Evolutionary conservation across 2,113 vertebrate species (phyloP), one percentile per base, ranked within the genome.

Genomic region (Mola mola): DNA sequence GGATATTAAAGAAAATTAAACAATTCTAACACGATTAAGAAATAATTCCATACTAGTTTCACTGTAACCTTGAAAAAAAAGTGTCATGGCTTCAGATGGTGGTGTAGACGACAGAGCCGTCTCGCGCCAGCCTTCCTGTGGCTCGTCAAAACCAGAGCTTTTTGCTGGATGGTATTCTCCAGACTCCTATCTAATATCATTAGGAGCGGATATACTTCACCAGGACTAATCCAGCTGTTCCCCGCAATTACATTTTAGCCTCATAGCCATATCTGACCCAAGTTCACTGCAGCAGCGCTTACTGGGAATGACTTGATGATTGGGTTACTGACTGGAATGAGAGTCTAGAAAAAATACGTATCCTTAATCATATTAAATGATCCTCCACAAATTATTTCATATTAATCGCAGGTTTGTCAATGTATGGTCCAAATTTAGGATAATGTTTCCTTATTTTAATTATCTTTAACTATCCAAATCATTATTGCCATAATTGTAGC

Each of bases 101-200:
- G 19, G 37, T 8, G n/a, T 16, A 17, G 34, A 42, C 63, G 46
- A 53, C 34, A 28, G 50, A 41, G 8, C 3, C 34, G 56, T 58
- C 42, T 20, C 8, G 0, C 21, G 55, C 36, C 41, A 24, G 43
- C 53, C 61, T 44, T 65, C 49, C 36, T 56, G 40, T 58, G 26
- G 53, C 34, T 72, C 46, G 52, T 77, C 50, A 55, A 66, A 80
- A 78, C 75, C 66, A 69, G 65, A 78, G 36, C 60, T 17, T 38
- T 70, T 69, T 56, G 66, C 73, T 85, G 72, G 81, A 87, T 86
- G 85, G 60, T 71, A 67, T 59, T 79, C 82, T 85, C 84, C 85
- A 91, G 90, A 85, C 90, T 85, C 74, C 72, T 25, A 68, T 78
- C 63, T 92, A 88, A 92, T 88, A 70, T 75, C 75, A 89, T 92